Evolutionary conservation across 1,140 invertebrate species (phyloP).

Genomic region (Caerostris extrusa): DNA sequence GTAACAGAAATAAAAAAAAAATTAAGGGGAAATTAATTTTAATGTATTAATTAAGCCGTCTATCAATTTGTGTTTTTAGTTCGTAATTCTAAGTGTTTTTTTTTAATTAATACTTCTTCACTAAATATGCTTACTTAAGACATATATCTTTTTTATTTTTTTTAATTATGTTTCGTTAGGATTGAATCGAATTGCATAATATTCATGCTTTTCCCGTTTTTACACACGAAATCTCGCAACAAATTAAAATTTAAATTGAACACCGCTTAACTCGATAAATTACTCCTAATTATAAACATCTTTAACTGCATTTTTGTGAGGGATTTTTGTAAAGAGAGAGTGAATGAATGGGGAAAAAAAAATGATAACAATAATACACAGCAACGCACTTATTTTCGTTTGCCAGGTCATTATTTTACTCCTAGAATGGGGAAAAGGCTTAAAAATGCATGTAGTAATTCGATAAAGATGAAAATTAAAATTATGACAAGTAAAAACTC

Average conservation of each 20-base stretch:
- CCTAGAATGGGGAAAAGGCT: neutral
- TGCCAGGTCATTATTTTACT: neutral
- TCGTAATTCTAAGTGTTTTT: neutral
- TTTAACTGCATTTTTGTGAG: constrained; percentile 21
- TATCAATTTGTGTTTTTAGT: neutral
- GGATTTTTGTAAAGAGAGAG: neutral
- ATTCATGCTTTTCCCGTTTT: constrained; percentile 9
- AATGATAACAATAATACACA: too few species aligned
- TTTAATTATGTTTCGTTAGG: too few species aligned
- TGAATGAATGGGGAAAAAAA: too few species aligned
- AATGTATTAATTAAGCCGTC: constrained; percentile 47
- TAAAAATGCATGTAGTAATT: constrained; percentile 39
- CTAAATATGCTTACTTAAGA: constrained; percentile 24
- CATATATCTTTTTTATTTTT: neutral
- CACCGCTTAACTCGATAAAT: constrained; percentile 35
- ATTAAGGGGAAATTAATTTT: neutral
- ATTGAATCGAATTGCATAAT: constrained; percentile 46
- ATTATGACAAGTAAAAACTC: constrained; percentile 27
- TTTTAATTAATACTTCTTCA: neutral
- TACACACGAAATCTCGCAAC: neutral
- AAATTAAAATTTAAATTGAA: constrained; percentile 47
- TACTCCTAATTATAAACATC: constrained; percentile 37
- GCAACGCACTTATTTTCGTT: neutral
- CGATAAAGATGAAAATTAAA: constrained; percentile 57
- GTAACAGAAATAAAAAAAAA: neutral